Conservation (phyloP, 2,888 invertebrate genomes). For the Terebella lapidaria region DNA sequence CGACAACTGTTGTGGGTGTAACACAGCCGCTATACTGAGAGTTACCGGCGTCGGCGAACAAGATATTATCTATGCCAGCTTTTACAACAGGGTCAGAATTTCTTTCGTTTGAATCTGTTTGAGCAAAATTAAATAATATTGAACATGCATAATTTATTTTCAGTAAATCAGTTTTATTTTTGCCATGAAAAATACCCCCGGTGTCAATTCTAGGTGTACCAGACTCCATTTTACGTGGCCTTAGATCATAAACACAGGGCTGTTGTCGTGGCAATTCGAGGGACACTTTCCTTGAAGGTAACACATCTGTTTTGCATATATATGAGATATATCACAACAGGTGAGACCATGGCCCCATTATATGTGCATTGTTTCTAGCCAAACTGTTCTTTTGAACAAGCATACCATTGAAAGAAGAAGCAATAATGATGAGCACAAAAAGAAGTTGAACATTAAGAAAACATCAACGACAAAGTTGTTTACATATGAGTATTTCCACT, state of each 20-base stretch:
- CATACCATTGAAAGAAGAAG: no score
- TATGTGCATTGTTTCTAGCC: no score
- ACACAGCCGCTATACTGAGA: slow-evolving; percentile 77
- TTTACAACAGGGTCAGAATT: slow-evolving; percentile 62
- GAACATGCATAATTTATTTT: neutral
- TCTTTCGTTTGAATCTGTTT: neutral
- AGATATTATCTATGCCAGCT: slow-evolving; percentile 80
- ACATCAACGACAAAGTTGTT: no score
- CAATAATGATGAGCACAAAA: no score
- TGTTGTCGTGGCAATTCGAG: slow-evolving; percentile 78
- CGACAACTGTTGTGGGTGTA: slow-evolving; percentile 86
- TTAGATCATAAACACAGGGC: slow-evolving; percentile 74
- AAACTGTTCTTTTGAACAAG: no score
- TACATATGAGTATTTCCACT: neutral
- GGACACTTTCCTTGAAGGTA: slow-evolving; percentile 67
- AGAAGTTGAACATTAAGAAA: no score
- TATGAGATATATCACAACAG: no score
- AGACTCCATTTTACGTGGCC: slow-evolving; percentile 74
- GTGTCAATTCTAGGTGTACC: slow-evolving; percentile 59
- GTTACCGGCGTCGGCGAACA: slow-evolving; percentile 70
- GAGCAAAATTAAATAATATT: neutral
- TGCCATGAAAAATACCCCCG: no score
- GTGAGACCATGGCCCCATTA: no score
- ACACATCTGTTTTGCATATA: no score
- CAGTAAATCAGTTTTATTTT: neutral